Base-by-base conservation (phyloP, 2,888 invertebrate genomes). In the Desoria tigrina region DNA sequence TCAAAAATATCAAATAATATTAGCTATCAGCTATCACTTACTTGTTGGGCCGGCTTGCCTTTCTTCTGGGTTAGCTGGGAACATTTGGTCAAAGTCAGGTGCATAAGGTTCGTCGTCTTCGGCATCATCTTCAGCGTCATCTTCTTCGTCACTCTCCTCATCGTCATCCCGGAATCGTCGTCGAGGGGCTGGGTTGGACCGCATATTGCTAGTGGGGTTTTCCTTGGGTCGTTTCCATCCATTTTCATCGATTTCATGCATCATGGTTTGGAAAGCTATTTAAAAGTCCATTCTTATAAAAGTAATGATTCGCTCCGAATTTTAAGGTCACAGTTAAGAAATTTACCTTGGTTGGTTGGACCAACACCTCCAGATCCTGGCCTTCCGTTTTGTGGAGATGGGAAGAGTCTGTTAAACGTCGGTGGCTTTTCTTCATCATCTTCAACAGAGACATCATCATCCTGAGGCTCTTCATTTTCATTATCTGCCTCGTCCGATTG, bases 201-300 rank as follows among this genome's bases (percentile, higher is more conserved):
- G n/a, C 23, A 28, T 11, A 4, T 14, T 18, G 24, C 27, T 21
- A 6, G 14, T 32, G 6, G 61, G 64, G 3, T 2, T 21, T 6
- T 28, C 42, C 28, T 65, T 68, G 26, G 64, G 68, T 1, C 64
- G 60, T 16, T 64, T 65, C 68, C 68, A 68, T 27, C 61, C 61
- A 54, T 68, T 57, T 3, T 42, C 53, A 16, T 23, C 24, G 14
- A 68, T 61, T 23, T 58, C 64, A 57, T 54, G 24, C 64, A 68
- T 64, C 68, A 68, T 68, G 0, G 49, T 32, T 11, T 56, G 2
- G 58, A 67, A 56, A 16, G 63, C 67, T 67, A 42, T 32, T 32
- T 28, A 32, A 58, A 45, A n/a, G n/a, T 37, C 14, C 26, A 49
- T 27, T 26, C 32, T 4, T n/a, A 11, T 32, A 32, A 32, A 32